phyloP scores from a whole-genome alignment of 2,797 vertebrate species.

The Protonibea diacanthus region DNA sequence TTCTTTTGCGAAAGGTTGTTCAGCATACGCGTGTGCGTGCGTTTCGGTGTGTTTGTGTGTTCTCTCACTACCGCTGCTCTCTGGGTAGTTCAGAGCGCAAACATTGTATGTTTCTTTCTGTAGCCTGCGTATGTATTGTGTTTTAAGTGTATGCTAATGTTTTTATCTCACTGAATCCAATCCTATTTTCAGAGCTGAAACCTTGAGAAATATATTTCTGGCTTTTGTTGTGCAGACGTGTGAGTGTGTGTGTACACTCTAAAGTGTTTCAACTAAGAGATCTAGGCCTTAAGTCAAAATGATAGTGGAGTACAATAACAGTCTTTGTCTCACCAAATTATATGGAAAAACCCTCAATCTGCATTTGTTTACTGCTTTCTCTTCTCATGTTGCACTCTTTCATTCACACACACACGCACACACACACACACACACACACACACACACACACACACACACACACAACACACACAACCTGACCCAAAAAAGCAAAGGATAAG shows the following conservation, averaged over 20 bases:
- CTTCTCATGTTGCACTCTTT: constrained; percentile 37
- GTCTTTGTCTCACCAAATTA: constrained; percentile 74
- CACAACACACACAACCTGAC: constrained; percentile 44
- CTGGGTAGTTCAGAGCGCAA: constrained; percentile 28
- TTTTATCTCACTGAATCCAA: constrained; percentile 74
- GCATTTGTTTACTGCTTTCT: constrained; percentile 60
- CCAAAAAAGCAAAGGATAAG: constrained; percentile 58
- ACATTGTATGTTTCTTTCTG: constrained; percentile 42
- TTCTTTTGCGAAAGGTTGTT: constrained; percentile 50
- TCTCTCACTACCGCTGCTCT: constrained; percentile 31
- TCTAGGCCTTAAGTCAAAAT: constrained; percentile 64
- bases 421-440: constrained; percentile 29
- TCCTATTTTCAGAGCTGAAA: constrained; percentile 64
- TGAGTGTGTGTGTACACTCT: constrained; percentile 9
- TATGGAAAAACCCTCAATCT: constrained; percentile 64
- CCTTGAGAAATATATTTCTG: constrained; percentile 59
- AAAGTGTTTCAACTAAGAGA: constrained; percentile 54
- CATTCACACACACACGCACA: constrained; percentile 37
- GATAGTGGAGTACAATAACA: constrained; percentile 68
- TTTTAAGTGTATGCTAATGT: constrained; percentile 76
- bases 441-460: constrained; percentile 31
- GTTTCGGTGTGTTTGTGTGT: constrained; percentile 40
- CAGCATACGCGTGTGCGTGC: constrained; percentile 7
- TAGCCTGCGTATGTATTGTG: constrained; percentile 53
- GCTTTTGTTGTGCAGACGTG: constrained; percentile 37